These are phyloP conservation scores for Macrosiphum euphorbiae DNA, from an alignment of 2,888 invertebrate species.

Conservation along the genomic window DNA sequence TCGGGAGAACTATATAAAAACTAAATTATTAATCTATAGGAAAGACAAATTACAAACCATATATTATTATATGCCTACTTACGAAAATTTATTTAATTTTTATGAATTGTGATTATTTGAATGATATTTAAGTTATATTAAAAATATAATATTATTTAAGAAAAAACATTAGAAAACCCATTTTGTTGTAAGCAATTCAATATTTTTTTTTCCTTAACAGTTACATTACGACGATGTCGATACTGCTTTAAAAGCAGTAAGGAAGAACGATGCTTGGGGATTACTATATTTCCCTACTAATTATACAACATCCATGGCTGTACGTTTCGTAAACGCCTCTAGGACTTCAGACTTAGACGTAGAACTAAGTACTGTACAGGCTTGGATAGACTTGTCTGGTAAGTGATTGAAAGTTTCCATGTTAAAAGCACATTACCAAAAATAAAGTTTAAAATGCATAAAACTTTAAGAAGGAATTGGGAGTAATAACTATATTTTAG, in stretches of 20 bases:
- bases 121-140: neutral
- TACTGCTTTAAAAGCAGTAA: constrained; percentile 67
- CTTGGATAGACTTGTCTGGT: constrained; percentile 68
- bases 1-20: neutral
- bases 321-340: constrained; percentile 65
- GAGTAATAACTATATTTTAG: neutral
- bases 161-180: neutral
- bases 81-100: neutral
- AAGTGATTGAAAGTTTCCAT: constrained; percentile 40
- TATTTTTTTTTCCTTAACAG: constrained; percentile 62
- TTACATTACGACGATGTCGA: constrained; percentile 66
- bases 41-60: neutral
- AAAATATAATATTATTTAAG: neutral
- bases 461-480: neutral
- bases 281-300: constrained; percentile 66
- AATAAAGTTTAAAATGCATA: neutral
- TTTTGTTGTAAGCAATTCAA: neutral
- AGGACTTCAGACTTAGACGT: constrained; percentile 63
- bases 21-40: neutral
- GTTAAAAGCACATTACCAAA: constrained; percentile 11
- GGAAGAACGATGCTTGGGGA: constrained; percentile 67
- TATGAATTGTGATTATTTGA: neutral
- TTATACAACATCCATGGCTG: constrained; percentile 66
- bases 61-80: too few species aligned
- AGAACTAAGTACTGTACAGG: constrained; percentile 66